These are phyloP conservation scores for Catharus minimus DNA, from an alignment of 2,113 vertebrate genomes.

Conservation along the genomic window DNA sequence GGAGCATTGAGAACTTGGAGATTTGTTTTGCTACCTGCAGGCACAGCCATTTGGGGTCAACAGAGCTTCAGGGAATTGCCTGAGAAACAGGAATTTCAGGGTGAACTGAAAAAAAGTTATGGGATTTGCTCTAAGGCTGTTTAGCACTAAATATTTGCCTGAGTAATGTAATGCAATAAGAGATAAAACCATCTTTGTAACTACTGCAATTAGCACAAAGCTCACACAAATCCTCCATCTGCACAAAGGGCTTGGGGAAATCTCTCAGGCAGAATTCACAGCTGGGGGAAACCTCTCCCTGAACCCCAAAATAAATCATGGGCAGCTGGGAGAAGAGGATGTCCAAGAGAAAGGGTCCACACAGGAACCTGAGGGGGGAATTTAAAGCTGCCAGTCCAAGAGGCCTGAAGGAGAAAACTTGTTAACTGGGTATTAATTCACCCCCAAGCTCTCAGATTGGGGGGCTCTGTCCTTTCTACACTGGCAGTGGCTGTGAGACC, in stretches of 20 bases:
- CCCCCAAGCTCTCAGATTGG: neutral
- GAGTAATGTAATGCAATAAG: accelerated
- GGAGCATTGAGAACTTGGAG: neutral
- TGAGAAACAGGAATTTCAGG: neutral
- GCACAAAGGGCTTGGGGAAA: neutral
- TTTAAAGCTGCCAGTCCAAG: neutral
- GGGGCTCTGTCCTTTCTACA: neutral
- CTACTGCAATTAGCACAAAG: neutral
- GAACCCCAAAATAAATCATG: neutral
- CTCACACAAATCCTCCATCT: neutral
- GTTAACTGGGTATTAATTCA: neutral
- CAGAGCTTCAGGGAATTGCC: neutral
- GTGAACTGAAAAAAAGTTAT: neutral
- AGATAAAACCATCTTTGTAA: neutral
- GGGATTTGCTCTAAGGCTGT: neutral
- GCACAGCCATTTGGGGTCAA: neutral
- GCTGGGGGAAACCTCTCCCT: neutral
- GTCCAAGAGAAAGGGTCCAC: neutral
- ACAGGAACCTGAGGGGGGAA: accelerated
- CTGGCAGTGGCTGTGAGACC: neutral
- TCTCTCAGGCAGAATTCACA: accelerated
- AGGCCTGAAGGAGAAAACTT: neutral
- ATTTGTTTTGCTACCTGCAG: neutral
- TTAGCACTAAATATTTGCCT: neutral
- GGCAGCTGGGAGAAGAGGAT: neutral